A percentile compares a stretch with the other conserved stretches of the same genome.
These are phyloP conservation scores for Sinodicranocentrus sp. DNA, from an alignment of 2,888 invertebrate species.

Conservation along the genomic window DNA sequence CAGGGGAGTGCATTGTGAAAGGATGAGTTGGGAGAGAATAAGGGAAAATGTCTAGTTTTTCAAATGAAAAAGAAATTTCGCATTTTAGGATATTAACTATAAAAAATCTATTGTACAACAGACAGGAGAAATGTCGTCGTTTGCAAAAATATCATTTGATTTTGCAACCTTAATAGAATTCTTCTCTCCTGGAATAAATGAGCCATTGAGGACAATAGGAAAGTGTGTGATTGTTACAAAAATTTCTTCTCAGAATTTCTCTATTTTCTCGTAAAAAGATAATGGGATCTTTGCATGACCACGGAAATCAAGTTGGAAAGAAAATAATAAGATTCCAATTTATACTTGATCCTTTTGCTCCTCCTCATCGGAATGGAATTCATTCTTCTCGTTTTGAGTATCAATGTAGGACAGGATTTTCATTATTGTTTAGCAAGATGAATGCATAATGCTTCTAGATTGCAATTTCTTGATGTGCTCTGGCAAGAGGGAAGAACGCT, in stretches of 20 bases:
- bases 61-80: no score
- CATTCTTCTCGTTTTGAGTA: not conserved
- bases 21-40: no score
- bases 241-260: no score
- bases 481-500: slow-evolving; percentile 37
- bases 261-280: slow-evolving; percentile 5
- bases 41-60: no score
- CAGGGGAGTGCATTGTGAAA: no score
- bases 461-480: slow-evolving; percentile 17
- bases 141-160: not conserved
- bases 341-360: not conserved
- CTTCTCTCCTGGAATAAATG: no score
- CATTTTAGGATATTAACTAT: no score
- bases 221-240: no score
- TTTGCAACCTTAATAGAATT: no score
- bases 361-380: not conserved
- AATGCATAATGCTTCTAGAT: slow-evolving; percentile 17
- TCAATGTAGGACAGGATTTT: not conserved
- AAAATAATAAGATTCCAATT: not conserved
- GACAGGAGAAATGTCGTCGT: not conserved
- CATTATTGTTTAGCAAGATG: not conserved
- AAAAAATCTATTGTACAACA: no score
- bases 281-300: slow-evolving; percentile 58
- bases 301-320: slow-evolving; percentile 1
- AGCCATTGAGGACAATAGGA: no score